phyloP scores from a whole-genome alignment of 2,888 invertebrate genomes.

The Mythimna pallens region DNA sequence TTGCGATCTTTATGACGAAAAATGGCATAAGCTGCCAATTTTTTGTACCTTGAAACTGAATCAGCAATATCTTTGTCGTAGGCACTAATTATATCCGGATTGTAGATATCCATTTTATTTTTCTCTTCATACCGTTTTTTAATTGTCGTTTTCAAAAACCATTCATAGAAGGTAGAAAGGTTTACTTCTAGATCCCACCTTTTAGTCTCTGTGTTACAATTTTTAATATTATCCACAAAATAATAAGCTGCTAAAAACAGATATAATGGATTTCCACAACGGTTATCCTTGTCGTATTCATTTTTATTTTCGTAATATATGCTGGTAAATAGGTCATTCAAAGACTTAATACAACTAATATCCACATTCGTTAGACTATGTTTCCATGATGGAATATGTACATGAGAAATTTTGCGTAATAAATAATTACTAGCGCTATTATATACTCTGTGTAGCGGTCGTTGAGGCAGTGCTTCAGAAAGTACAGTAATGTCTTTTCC shows the following conservation, averaged over 20 bases:
- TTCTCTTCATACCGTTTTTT: neutral
- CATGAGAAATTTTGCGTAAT: neutral
- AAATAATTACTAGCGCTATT: neutral
- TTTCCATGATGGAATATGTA: neutral
- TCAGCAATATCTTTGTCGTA: neutral
- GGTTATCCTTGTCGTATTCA: neutral
- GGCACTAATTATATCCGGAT: neutral
- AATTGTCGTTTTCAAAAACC: constrained; percentile 1
- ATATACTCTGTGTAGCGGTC: constrained; percentile 1
- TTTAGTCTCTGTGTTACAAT: neutral
- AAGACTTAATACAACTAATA: neutral
- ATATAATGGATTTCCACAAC: constrained; percentile 4
- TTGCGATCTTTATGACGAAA: neutral
- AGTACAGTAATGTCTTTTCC: neutral
- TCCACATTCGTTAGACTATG: neutral
- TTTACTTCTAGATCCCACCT: neutral
- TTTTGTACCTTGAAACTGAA: neutral
- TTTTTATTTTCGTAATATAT: neutral
- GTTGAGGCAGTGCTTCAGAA: neutral
- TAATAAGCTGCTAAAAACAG: constrained; percentile 4
- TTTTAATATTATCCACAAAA: neutral
- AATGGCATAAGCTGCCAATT: constrained; percentile 2
- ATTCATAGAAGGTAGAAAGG: neutral
- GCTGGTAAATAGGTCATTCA: neutral
- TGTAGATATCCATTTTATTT: constrained; percentile 4